Conservation (phyloP, 1,140 invertebrate species). For the Eurosta solidaginis region DNA sequence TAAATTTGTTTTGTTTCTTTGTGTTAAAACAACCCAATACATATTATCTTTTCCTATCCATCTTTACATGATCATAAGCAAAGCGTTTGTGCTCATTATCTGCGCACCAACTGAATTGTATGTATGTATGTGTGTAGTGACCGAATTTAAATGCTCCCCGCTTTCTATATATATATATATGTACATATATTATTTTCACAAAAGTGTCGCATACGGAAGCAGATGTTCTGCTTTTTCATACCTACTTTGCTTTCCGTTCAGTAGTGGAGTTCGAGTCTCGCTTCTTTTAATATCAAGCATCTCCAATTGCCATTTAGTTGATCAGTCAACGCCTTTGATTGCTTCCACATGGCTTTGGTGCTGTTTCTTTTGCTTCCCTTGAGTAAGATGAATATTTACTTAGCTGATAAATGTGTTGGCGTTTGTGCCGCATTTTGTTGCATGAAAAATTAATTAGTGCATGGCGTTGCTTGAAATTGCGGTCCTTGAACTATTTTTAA, state of each 20-base stretch:
- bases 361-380: background rate
- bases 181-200: too few relatives aligned
- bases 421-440: background rate
- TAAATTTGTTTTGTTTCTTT: too few relatives aligned
- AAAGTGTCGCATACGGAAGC: slow-evolving; percentile 26
- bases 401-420: slow-evolving; percentile 1
- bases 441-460: slow-evolving; percentile 19
- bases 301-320: slow-evolving; percentile 25
- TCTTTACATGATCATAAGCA: slow-evolving; percentile 3
- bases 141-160: background rate
- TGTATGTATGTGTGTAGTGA: too few relatives aligned
- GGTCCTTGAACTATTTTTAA: background rate
- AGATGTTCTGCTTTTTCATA: background rate
- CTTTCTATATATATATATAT: slow-evolving; percentile 1
- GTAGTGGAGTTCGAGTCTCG: background rate
- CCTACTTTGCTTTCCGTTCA: background rate
- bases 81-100: background rate
- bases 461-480: background rate
- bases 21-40: background rate
- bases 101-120: background rate
- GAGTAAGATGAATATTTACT: background rate
- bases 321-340: slow-evolving; percentile 18
- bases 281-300: background rate
- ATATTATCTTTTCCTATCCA: background rate
- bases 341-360: background rate